These are phyloP conservation scores for Oryzias javanicus DNA, from an alignment of 2,113 vertebrate species.

Conservation along the genomic window DNA sequence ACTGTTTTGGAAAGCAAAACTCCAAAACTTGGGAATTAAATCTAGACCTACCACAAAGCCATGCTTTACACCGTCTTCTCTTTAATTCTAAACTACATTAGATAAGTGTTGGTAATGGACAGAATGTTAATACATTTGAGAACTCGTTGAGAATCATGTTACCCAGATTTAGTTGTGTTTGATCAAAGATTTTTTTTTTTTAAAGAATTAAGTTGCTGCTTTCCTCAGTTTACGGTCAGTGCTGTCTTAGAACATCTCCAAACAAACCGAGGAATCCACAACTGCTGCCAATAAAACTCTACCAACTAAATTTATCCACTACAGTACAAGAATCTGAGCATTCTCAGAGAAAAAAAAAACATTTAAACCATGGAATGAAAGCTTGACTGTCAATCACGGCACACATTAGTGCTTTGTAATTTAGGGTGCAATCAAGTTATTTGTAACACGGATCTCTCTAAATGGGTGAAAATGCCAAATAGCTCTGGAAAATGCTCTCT, in stretches of 20 bases:
- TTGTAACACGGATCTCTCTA: not conserved
- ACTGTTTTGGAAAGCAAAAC: no score
- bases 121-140: no score
- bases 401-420: conserved; percentile 3
- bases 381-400: not conserved
- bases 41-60: no score
- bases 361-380: conserved; percentile 6
- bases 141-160: not conserved
- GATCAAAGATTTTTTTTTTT: conserved; percentile 34
- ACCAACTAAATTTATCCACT: not conserved
- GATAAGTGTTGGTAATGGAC: no score
- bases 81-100: no score
- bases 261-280: conserved; percentile 1
- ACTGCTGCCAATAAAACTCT: not conserved
- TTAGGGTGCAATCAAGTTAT: not conserved
- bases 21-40: no score
- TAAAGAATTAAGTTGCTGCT: conserved; percentile 19
- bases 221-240: no score
- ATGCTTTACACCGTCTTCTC: no score
- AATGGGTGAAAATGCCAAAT: not conserved
- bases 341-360: no score
- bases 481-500: not conserved
- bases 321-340: no score
- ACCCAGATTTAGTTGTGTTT: conserved; percentile 29
- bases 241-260: not conserved